These are phyloP conservation scores for Oplegnathus fasciatus DNA, from an alignment of 2,113 vertebrate species.

Conservation along the genomic window DNA sequence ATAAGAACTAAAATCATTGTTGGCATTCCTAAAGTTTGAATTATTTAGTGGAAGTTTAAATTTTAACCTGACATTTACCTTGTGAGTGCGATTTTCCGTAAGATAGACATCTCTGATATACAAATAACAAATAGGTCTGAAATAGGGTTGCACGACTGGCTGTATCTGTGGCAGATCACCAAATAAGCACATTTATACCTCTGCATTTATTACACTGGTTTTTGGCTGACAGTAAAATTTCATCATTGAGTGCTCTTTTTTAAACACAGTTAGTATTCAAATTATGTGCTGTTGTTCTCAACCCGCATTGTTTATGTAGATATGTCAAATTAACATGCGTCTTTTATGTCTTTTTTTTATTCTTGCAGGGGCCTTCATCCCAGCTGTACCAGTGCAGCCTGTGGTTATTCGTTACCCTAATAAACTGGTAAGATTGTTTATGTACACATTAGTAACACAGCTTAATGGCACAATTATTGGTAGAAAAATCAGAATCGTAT, in stretches of 20 bases:
- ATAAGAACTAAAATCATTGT: not conserved
- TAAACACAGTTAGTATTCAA: not conserved
- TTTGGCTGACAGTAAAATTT: not conserved
- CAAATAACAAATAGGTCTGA: not conserved
- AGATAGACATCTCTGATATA: too few species aligned
- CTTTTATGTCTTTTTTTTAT: not conserved
- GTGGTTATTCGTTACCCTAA: constrained; percentile 96
- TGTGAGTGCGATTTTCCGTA: not conserved
- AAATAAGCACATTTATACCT: not conserved
- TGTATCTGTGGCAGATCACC: not conserved
- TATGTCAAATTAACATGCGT: not conserved
- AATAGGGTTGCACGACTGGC: not conserved
- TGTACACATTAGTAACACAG: not conserved
- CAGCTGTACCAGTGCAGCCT: constrained; percentile 95
- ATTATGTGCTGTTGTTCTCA: not conserved
- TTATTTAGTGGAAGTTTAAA: not conserved
- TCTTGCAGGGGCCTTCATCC: constrained; percentile 93
- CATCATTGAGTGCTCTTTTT: not conserved
- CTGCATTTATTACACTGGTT: not conserved
- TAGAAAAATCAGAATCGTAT: not conserved
- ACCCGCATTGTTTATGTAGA: not conserved
- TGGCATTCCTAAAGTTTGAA: not conserved
- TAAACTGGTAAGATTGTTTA: constrained; percentile 87
- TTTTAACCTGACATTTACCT: not conserved
- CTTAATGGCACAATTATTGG: not conserved